These are phyloP conservation scores for Eupithecia tripunctaria DNA, from an alignment of 2,888 invertebrate genomes.

Conservation along the genomic window DNA sequence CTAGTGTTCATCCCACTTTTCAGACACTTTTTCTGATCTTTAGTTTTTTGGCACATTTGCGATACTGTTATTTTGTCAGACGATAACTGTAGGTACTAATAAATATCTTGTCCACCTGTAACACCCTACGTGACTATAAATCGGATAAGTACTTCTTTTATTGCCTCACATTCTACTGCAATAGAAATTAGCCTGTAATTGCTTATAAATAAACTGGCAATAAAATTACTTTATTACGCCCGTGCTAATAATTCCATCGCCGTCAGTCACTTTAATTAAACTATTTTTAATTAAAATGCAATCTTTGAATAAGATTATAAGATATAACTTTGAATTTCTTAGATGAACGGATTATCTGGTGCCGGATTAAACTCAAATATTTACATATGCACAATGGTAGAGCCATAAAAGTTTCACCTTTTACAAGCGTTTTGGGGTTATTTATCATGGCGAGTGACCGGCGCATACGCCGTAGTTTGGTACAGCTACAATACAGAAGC, in stretches of 20 bases:
- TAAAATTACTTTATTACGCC: slow-evolving; percentile 43
- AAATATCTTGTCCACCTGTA: slow-evolving; percentile 68
- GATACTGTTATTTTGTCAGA: background rate
- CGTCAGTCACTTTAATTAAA: slow-evolving; percentile 35
- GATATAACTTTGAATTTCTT: slow-evolving; percentile 19
- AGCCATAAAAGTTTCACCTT: slow-evolving; percentile 77
- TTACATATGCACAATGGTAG: slow-evolving; percentile 74
- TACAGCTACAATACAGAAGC: slow-evolving; percentile 83
- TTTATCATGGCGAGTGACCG: slow-evolving; percentile 72
- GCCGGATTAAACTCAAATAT: slow-evolving; percentile 77
- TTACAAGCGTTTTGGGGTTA: slow-evolving; percentile 82
- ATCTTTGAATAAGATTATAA: slow-evolving; percentile 23
- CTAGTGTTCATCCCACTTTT: too few species aligned
- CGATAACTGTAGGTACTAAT: slow-evolving; percentile 51
- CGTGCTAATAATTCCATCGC: slow-evolving; percentile 45
- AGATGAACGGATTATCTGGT: slow-evolving; percentile 58
- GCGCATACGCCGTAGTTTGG: slow-evolving; percentile 65
- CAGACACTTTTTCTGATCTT: background rate
- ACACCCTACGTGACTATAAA: slow-evolving; percentile 71
- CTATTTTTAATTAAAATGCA: slow-evolving; percentile 31
- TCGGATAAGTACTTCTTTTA: slow-evolving; percentile 66
- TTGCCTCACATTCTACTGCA: slow-evolving; percentile 62
- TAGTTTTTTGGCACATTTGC: background rate
- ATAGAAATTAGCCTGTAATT: slow-evolving; percentile 73
- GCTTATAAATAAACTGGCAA: slow-evolving; percentile 59